phyloP scores from a whole-genome alignment of 2,113 vertebrate genomes.

The Setophaga coronata region DNA sequence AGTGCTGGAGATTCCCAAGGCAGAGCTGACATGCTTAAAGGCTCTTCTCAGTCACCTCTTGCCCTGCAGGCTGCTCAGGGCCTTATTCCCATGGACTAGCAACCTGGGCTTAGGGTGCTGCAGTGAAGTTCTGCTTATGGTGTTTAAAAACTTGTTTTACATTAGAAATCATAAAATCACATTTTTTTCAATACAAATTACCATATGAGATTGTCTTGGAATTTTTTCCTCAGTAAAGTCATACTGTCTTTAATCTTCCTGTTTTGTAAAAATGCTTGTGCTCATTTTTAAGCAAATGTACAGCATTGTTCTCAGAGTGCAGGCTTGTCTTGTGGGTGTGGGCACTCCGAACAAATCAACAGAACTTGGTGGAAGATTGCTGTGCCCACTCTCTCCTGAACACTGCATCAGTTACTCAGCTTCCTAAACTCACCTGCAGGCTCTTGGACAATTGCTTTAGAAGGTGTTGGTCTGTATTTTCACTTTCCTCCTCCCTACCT shows the following conservation, averaged over 20 bases:
- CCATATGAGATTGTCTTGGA: not conserved
- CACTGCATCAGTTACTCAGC: fast-evolving
- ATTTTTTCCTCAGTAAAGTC: not conserved
- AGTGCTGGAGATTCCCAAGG: not conserved
- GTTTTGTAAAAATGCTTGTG: not conserved
- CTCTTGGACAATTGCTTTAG: not conserved
- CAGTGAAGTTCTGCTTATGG: not conserved
- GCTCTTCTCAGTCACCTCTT: not conserved
- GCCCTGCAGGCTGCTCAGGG: not conserved
- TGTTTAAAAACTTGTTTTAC: not conserved
- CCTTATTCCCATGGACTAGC: not conserved
- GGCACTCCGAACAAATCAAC: not conserved
- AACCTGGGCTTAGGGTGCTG: not conserved
- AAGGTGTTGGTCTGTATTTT: not conserved
- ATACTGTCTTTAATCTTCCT: not conserved
- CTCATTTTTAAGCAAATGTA: not conserved
- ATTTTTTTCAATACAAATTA: not conserved
- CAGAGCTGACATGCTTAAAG: not conserved
- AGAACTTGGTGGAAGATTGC: not conserved
- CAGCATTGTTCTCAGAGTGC: not conserved
- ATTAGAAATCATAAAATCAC: not conserved
- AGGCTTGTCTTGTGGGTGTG: not conserved
- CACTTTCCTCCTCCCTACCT: not conserved
- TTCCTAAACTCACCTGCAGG: not conserved
- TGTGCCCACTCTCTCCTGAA: not conserved